Conservation (phyloP, 2,888 invertebrate genomes). For the Erebia epiphron region DNA sequence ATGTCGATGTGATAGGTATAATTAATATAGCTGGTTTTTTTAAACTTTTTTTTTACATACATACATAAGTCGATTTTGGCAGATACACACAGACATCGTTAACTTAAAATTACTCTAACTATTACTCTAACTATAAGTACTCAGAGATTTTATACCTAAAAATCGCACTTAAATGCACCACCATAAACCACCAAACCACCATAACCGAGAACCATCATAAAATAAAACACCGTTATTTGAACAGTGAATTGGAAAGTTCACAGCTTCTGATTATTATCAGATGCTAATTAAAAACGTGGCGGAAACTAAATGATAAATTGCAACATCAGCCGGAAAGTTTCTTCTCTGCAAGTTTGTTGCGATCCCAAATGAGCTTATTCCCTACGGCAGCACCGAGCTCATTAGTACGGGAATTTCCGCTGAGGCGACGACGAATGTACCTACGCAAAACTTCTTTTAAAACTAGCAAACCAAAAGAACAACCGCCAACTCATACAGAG, state of each 20-base stretch:
- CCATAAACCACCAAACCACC: too few species aligned
- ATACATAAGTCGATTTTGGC: too few species aligned
- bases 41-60: too few species aligned
- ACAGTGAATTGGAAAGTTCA: slow-evolving; percentile 12
- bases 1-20: too few species aligned
- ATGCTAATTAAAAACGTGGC: slow-evolving; percentile 53
- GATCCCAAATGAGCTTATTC: slow-evolving; percentile 71
- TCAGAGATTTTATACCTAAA: too few species aligned
- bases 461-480: slow-evolving; percentile 17
- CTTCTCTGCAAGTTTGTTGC: slow-evolving; percentile 58
- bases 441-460: slow-evolving; percentile 47
- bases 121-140: too few species aligned
- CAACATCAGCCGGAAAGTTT: slow-evolving; percentile 58
- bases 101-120: too few species aligned
- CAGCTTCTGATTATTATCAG: slow-evolving; percentile 26
- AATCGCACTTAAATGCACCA: background rate
- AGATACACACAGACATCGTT: too few species aligned
- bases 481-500: background rate
- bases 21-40: too few species aligned
- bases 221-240: background rate
- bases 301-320: slow-evolving; percentile 66
- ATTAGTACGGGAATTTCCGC: slow-evolving; percentile 60
- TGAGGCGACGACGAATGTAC: slow-evolving; percentile 49
- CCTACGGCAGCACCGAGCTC: slow-evolving; percentile 63
- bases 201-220: background rate